A percentile compares a stretch with the other conserved stretches of the same genome.
Conservation (phyloP, 1,140 invertebrate genomes). For the Papilio machaon region DNA sequence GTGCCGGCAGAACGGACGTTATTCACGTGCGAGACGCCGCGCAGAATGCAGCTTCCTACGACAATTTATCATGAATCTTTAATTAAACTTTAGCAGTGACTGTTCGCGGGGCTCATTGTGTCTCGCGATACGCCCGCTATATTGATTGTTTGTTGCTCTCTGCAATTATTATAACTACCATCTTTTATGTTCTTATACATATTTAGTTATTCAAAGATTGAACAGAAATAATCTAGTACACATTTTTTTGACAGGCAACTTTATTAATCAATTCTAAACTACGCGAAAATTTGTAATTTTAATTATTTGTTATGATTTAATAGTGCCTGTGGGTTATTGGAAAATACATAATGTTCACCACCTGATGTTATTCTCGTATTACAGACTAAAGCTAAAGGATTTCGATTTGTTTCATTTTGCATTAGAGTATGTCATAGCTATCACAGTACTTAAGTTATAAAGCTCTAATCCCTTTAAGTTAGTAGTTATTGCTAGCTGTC, state of each 20-base stretch:
- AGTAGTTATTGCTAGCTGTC: no score
- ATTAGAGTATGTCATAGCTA: no score
- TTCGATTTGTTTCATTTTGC: no score
- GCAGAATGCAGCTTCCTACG: constrained; percentile 77
- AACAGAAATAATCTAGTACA: not conserved
- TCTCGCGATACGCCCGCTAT: constrained; percentile 59
- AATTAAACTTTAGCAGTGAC: constrained; percentile 79
- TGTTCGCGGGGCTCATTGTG: constrained; percentile 67
- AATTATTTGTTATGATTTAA: no score
- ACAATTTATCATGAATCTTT: constrained; percentile 82
- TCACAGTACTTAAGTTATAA: no score
- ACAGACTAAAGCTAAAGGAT: no score
- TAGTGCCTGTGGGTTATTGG: no score
- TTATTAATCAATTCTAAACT: not conserved
- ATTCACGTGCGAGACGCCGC: constrained; percentile 73
- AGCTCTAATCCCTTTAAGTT: no score
- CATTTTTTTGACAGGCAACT: not conserved
- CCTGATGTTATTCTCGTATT: no score
- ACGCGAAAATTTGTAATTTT: no score
- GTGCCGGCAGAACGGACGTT: constrained; percentile 73
- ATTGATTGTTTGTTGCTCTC: constrained; percentile 57
- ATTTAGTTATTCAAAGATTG: not conserved
- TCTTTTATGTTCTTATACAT: constrained; percentile 15
- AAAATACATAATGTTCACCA: no score
- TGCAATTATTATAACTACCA: constrained; percentile 36